Conservation (phyloP, 2,113 vertebrate genomes). For the Sebastes schlegelii region DNA sequence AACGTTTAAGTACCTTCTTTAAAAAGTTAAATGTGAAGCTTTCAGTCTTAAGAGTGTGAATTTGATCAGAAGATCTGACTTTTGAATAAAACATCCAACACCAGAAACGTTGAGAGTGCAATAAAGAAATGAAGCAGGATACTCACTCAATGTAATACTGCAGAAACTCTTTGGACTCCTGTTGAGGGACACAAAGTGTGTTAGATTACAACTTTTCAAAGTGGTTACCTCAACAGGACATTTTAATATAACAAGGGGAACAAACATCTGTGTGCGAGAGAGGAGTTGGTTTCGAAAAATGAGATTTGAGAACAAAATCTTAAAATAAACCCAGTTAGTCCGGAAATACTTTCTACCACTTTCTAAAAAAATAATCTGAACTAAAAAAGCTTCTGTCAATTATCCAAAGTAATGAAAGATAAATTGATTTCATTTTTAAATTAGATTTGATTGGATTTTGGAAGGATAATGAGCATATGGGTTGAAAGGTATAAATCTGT, state of each 20-base stretch:
- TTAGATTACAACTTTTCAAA: neutral
- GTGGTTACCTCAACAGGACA: neutral
- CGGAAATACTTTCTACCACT: neutral
- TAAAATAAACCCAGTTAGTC: neutral
- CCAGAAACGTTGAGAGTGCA: neutral
- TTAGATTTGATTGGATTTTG: too few relatives aligned
- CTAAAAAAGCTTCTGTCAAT: too few relatives aligned
- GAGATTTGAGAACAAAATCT: too few relatives aligned
- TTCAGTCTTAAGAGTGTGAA: neutral
- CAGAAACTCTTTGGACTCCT: conserved; percentile 83
- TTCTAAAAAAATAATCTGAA: neutral
- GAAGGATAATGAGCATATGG: too few relatives aligned
- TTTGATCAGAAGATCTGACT: neutral
- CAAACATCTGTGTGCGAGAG: neutral
- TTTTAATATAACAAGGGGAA: neutral
- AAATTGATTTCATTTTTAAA: too few relatives aligned
- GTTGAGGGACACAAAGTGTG: conserved; percentile 4
- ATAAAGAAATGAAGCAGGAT: neutral
- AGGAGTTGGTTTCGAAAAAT: neutral
- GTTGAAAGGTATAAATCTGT: too few relatives aligned
- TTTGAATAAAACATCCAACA: neutral
- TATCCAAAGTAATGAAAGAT: too few relatives aligned
- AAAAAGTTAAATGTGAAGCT: neutral
- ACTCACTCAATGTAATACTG: conserved; percentile 83
- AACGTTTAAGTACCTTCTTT: neutral